These are phyloP conservation scores for Schizaphis graminum DNA, from an alignment of 2,888 invertebrate genomes.

Conservation along the genomic window DNA sequence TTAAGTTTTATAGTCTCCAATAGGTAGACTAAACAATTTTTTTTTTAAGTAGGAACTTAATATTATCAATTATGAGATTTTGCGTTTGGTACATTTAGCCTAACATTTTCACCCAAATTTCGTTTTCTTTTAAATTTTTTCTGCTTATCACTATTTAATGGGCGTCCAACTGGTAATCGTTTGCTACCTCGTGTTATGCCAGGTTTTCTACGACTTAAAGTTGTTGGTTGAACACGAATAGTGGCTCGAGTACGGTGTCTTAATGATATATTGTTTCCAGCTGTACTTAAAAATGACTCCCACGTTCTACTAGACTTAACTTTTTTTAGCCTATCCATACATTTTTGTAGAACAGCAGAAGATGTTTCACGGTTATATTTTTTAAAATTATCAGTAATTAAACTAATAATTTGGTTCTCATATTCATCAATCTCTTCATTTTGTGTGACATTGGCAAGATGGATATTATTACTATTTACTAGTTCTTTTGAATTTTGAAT, in stretches of 20 bases:
- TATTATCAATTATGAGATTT: too few relatives aligned
- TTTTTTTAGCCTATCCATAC: neutral
- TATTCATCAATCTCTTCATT: slow-evolving; percentile 6
- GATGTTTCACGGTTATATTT: neutral
- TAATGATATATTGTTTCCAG: neutral
- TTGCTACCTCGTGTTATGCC: neutral
- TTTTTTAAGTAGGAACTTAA: too few relatives aligned
- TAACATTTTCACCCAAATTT: neutral
- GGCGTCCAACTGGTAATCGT: neutral
- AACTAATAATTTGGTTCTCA: neutral
- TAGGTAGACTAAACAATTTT: too few relatives aligned
- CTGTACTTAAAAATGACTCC: neutral
- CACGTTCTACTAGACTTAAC: neutral
- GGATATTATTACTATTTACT: neutral
- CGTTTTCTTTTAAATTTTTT: neutral
- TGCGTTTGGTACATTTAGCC: neutral
- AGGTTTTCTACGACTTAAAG: neutral
- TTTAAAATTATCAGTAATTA: neutral
- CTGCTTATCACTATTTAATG: neutral
- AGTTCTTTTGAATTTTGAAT: neutral
- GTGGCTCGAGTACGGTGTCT: neutral
- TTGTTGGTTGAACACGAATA: neutral
- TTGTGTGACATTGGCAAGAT: neutral
- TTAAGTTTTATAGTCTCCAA: too few relatives aligned
- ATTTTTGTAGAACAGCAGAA: neutral